These are phyloP conservation scores for Brachyrhaphis roseni DNA, from an alignment of 2,797 vertebrate species.

Conservation along the genomic window DNA sequence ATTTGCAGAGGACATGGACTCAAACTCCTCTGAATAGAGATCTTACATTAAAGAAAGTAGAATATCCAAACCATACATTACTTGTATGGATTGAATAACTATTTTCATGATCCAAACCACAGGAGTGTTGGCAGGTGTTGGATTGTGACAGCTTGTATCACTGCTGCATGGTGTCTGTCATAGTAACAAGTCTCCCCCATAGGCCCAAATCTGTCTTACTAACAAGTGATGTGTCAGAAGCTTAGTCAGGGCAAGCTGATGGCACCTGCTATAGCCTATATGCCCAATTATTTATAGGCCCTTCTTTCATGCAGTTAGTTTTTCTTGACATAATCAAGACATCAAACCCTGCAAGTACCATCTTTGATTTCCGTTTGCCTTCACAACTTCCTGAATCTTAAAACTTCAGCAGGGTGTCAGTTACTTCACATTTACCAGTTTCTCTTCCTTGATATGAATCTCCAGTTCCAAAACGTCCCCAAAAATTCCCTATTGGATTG, in stretches of 20 bases:
- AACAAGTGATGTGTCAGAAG: constrained; percentile 28
- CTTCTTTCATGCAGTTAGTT: neutral
- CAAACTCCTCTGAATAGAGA: neutral
- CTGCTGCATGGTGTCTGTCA: constrained; percentile 28
- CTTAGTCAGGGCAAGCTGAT: constrained; percentile 29
- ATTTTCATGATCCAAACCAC: constrained; percentile 8
- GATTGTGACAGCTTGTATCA: constrained; percentile 25
- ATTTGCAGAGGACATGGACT: neutral
- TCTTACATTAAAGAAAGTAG: neutral
- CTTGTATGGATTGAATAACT: neutral
- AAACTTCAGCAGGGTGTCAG: neutral
- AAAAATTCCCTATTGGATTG: neutral
- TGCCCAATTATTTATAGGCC: constrained; percentile 2
- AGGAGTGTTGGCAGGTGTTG: constrained; percentile 12
- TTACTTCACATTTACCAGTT: neutral
- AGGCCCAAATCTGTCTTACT: constrained; percentile 45
- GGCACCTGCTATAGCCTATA: constrained; percentile 15
- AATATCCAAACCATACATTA: neutral
- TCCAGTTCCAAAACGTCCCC: neutral
- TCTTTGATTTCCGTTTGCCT: neutral
- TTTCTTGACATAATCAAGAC: neutral
- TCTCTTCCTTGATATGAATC: neutral
- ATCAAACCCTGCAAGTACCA: neutral
- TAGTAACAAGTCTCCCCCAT: constrained; percentile 30
- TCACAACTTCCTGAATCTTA: neutral